A percentile compares a stretch with the other conserved stretches of the same genome.
phyloP scores from a whole-genome alignment of 1,140 invertebrate species.

The Drosophila tropicalis region DNA sequence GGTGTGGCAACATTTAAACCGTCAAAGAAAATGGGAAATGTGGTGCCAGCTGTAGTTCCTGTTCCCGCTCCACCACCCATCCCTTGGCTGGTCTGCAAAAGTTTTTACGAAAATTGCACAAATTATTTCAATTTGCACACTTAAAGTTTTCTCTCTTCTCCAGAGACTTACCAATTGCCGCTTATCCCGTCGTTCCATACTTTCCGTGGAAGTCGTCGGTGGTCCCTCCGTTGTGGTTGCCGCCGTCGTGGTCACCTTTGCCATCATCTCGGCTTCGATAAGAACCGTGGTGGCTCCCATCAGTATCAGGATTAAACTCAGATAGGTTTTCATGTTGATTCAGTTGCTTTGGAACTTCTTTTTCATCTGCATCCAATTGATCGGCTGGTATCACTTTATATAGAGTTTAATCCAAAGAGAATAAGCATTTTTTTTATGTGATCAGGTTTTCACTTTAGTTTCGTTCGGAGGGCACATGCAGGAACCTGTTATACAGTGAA shows the following conservation, averaged over 20 bases:
- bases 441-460: constrained; percentile 4
- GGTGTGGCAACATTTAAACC: constrained; percentile 33
- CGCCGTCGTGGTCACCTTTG: constrained; percentile 9
- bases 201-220: background rate
- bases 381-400: constrained; percentile 27
- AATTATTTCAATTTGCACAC: background rate
- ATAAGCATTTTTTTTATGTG: background rate
- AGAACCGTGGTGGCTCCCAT: constrained; percentile 23
- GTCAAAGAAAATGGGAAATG: constrained; percentile 60
- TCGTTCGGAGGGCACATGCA: background rate
- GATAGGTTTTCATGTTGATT: constrained; percentile 45
- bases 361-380: constrained; percentile 22
- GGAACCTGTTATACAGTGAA: background rate
- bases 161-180: constrained; percentile 56
- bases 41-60: constrained; percentile 11
- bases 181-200: constrained; percentile 46
- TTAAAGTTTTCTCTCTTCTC: background rate
- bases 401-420: background rate
- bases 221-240: constrained; percentile 8
- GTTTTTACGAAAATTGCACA: background rate
- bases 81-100: constrained; percentile 20
- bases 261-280: background rate
- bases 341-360: constrained; percentile 12
- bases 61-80: too few species aligned
- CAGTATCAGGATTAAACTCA: constrained; percentile 42